Conservation (phyloP, 2,888 invertebrate species). For the Ptilodon capucinus region DNA sequence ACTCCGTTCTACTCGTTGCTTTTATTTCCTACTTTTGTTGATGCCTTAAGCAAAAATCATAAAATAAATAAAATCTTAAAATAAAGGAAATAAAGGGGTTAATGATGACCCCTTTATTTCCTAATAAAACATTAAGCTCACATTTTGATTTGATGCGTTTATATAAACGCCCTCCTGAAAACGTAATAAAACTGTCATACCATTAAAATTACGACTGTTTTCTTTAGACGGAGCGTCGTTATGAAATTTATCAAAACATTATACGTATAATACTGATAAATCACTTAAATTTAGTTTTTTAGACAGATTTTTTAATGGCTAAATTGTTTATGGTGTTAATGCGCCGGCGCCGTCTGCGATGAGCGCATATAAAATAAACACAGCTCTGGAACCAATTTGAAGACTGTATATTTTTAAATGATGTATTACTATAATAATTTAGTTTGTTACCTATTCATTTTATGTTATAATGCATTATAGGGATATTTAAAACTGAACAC, state of each 20-base stretch:
- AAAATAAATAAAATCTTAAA: no score
- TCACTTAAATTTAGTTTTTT: conserved; percentile 17
- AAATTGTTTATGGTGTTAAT: neutral
- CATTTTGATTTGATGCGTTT: conserved; percentile 13
- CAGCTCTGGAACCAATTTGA: neutral
- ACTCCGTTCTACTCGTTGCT: no score
- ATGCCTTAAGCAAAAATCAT: no score
- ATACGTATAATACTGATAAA: conserved; percentile 20
- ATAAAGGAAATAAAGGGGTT: no score
- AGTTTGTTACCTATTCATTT: neutral
- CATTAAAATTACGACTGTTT: conserved; percentile 24
- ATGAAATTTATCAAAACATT: conserved; percentile 25
- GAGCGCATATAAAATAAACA: neutral
- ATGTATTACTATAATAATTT: neutral
- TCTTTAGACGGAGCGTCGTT: conserved; percentile 19
- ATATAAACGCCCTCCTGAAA: conserved; percentile 19
- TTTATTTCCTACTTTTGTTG: no score
- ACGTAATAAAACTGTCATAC: conserved; percentile 31
- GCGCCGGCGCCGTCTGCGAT: neutral
- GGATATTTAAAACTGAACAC: no score
- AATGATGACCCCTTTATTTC: neutral
- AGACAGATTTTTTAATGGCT: conserved; percentile 17
- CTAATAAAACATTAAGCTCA: neutral
- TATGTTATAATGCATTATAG: no score
- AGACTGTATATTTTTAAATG: neutral